phyloP scores from a whole-genome alignment of 2,888 invertebrate species.

The Drosophila prolongata region DNA sequence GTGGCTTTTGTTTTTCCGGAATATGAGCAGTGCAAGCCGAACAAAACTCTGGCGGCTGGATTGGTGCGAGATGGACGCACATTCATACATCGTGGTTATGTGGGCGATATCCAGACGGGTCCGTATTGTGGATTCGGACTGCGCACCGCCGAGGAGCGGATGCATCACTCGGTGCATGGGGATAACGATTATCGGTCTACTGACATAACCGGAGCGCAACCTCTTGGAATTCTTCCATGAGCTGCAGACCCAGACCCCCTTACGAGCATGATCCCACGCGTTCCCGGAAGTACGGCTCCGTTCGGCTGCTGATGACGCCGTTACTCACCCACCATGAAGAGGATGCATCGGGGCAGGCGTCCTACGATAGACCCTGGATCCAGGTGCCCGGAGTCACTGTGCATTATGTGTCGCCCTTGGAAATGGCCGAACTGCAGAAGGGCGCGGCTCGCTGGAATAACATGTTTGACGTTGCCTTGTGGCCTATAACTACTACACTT shows the following conservation, averaged over 20 bases:
- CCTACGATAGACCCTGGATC: slow-evolving; percentile 86
- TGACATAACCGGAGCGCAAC: slow-evolving; percentile 90
- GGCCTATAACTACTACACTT: slow-evolving; percentile 86
- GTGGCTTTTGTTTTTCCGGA: slow-evolving; percentile 95
- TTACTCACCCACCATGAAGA: slow-evolving; percentile 63
- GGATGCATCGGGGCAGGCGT: slow-evolving; percentile 83
- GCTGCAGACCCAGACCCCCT: slow-evolving; percentile 86
- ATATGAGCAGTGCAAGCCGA: slow-evolving; percentile 92
- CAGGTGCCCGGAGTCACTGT: slow-evolving; percentile 86
- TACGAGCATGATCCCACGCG: slow-evolving; percentile 86
- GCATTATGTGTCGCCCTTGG: slow-evolving; percentile 88
- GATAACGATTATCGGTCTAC: slow-evolving; percentile 88
- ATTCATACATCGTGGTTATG: slow-evolving; percentile 90
- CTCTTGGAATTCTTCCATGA: slow-evolving; percentile 89
- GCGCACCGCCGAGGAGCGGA: slow-evolving; percentile 88
- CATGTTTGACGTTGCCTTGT: slow-evolving; percentile 89
- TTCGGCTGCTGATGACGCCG: slow-evolving; percentile 75
- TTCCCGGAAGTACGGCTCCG: slow-evolving; percentile 85
- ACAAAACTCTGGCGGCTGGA: slow-evolving; percentile 90
- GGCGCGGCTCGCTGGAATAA: slow-evolving; percentile 86
- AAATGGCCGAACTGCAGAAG: slow-evolving; percentile 86
- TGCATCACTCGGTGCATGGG: slow-evolving; percentile 89
- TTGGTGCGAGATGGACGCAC: slow-evolving; percentile 88
- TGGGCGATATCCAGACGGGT: slow-evolving; percentile 93
- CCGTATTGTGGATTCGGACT: slow-evolving; percentile 92